Base-by-base conservation (phyloP, 2,888 invertebrate genomes). In the Netelia virgata region DNA sequence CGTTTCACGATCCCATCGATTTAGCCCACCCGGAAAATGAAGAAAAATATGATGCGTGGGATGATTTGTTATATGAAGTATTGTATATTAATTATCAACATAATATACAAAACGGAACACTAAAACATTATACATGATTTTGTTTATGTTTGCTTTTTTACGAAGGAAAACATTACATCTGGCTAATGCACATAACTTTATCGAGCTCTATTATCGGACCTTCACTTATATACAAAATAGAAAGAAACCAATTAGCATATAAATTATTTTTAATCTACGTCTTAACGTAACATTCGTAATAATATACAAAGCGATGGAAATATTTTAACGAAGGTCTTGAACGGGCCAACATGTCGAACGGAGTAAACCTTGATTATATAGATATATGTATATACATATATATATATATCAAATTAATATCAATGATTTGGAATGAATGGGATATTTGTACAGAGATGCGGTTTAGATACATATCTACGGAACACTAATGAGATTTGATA, bases 51-150 rank as follows among this genome's bases (percentile, higher is more conserved):
- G 14, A 20, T 14, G 57, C 23, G 18, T 50, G 16, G 63, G 11
- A 36, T 63, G 23, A 61, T 28, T 50, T 83, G 89, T 88, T 83
- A 77, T 89, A 88, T 84, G 86, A 88, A 88, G 88, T 89, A 88
- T 89, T 89, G 66, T 53, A 78, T 89, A 90, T 90, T 91, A 88
- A 90, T 89, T 88, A 88, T 91, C 87, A 91, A 92, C 90, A 90
- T 89, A 92, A 90, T 90, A 88, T 91, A 92, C 91, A 92, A 89
- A 91, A 90, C 87, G 87, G 87, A 86, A 89, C 87, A 86, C 88
- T 89, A 88, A 88, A 89, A 90, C 87, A 87, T 88, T 90, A 77
- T 57, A 84, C 64, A 59, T 78, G 57, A n/a, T 72, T 66, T 23
- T n/a, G n/a, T 79, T 47, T 43, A 63, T 66, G 0, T 79, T 64